These are phyloP conservation scores for Lasiurus cinereus DNA, from an alignment of 2,113 vertebrate species.

Conservation along the genomic window DNA sequence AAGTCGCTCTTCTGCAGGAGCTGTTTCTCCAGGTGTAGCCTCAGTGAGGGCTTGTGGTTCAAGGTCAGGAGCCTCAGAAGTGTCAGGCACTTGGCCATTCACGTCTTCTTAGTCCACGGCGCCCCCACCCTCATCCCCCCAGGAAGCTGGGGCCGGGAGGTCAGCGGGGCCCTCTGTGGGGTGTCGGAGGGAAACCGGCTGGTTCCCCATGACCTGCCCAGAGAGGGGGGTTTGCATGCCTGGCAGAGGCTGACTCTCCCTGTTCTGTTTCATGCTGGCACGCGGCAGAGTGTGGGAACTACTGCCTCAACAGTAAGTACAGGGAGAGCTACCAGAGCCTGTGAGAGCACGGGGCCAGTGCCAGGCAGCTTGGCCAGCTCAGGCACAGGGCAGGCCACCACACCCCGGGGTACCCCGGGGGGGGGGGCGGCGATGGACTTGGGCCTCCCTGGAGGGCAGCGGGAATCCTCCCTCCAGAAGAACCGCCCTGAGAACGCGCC, in stretches of 20 bases:
- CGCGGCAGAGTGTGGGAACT: conserved; percentile 96
- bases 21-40: background rate
- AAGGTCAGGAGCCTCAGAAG: background rate
- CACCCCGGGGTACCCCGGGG: conserved; percentile 20
- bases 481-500: background rate
- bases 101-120: background rate
- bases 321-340: background rate
- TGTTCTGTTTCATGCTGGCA: conserved; percentile 90
- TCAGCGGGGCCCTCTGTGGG: background rate
- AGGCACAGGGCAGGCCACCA: background rate
- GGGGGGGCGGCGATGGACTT: background rate
- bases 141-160: background rate
- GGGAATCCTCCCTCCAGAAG: background rate
- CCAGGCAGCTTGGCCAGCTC: conserved; percentile 35
- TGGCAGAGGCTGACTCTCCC: conserved; percentile 79
- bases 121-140: background rate
- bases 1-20: background rate
- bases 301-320: conserved; percentile 99
- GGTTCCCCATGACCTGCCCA: background rate
- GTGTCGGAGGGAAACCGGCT: background rate
- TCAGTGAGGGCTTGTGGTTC: background rate
- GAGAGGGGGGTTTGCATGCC: background rate
- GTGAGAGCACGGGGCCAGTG: conserved; percentile 39
- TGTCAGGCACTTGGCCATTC: background rate
- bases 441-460: background rate